Conservation (phyloP, 2,888 invertebrate genomes). For the Heliconius sara region DNA sequence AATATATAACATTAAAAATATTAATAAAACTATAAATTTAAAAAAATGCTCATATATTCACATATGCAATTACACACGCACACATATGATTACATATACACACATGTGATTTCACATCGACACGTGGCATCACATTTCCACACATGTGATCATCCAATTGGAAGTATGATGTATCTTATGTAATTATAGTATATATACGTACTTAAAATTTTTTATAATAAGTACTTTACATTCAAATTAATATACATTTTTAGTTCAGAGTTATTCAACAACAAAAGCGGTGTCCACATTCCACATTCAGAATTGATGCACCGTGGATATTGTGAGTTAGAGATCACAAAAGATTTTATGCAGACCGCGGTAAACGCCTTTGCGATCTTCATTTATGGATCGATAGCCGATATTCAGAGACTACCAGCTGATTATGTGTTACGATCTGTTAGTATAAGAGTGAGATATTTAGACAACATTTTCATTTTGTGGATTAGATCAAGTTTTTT, state of each 20-base stretch:
- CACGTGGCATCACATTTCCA: no score
- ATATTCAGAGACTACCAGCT: slow-evolving; percentile 63
- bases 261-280: slow-evolving; percentile 59
- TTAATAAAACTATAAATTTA: no score
- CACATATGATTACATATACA: no score
- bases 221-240: not conserved
- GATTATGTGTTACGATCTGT: slow-evolving; percentile 70
- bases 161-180: no score
- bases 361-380: slow-evolving; percentile 74
- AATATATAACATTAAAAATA: no score
- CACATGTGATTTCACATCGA: no score
- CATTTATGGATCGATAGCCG: slow-evolving; percentile 60
- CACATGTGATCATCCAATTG: no score
- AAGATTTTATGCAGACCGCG: slow-evolving; percentile 75
- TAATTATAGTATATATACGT: no score
- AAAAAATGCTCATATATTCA: no score
- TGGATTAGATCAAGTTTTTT: not conserved
- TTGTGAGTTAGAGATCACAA: slow-evolving; percentile 59
- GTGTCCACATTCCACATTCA: slow-evolving; percentile 63
- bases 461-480: not conserved
- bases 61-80: no score
- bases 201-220: not conserved
- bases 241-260: slow-evolving; percentile 58
- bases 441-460: slow-evolving; percentile 46
- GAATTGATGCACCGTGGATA: slow-evolving; percentile 64